Evolutionary conservation across 2,113 vertebrate genomes (phyloP), one percentile per base, ranked within the genome.

Genomic region (Verasper variegatus): DNA sequence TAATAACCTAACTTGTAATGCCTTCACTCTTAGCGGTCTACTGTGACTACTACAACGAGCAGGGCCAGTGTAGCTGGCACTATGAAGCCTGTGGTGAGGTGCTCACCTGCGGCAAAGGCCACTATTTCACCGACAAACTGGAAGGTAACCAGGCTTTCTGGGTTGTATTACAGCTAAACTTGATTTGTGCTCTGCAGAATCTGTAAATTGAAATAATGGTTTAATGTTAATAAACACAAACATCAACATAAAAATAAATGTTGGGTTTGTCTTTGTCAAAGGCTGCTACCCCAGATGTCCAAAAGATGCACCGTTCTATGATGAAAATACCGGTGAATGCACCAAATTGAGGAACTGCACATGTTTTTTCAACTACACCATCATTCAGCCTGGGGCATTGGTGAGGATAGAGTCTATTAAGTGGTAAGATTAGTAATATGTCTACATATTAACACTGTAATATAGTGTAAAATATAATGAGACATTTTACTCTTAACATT

Each of bases 241-340:
- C 12, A 42, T 42, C 2, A 42, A 42, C 11, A 3, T 13, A n/a
- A 27, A 57, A 49, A 52, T 26, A n/a, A 45, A 63, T 10, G 21
- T 52, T 12, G 14, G 42, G 4, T 82, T 71, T 68, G 12, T 67
- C 42, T 11, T 63, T 58, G n/a, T 3, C 56, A 67, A 77, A 97
- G 96, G 96, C 24, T 97, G 96, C 65, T 97, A 96, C 35, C 95
- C 96, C n/a, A 95, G 80, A 76, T 97, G 96, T 80, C 89, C 95
- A 4, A 74, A 90, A 0, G 92, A 87, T 7, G 58, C 65, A 0
- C 95, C 95, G 18, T 96, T 95, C 64, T 94, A 94, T 89, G 95
- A 97, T 73, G 94, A 96, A 73, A 96, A 95, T 77, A 94, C 82
- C 18, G 88, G 91, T 77, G 87, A 85, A 79, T 96, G 96, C n/a